These are phyloP conservation scores for Oligia latruncula DNA, from an alignment of 2,888 invertebrate genomes.

Conservation along the genomic window DNA sequence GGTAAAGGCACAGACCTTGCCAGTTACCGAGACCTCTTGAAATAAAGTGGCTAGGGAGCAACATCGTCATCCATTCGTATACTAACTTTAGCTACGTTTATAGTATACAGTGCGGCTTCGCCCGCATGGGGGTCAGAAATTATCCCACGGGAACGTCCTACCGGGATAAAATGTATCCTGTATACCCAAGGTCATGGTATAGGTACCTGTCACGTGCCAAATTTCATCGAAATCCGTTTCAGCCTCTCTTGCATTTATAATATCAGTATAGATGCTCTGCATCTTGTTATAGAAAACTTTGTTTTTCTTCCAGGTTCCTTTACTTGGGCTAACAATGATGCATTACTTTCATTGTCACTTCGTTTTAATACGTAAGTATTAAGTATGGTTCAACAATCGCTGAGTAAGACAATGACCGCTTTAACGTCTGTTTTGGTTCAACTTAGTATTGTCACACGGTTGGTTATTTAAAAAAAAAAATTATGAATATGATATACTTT, in stretches of 20 bases:
- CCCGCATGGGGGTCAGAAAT: neutral
- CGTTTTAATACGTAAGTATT: constrained; percentile 9
- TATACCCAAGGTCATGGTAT: neutral
- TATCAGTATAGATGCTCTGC: neutral
- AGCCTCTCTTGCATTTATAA: no score
- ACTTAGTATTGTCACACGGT: constrained; percentile 13
- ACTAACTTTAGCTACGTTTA: no score
- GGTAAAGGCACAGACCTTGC: constrained; percentile 5
- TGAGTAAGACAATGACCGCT: constrained; percentile 18
- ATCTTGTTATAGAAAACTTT: neutral
- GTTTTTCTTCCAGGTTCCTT: constrained; percentile 3
- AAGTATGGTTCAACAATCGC: constrained; percentile 19
- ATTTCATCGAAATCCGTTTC: no score
- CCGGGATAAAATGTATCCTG: neutral
- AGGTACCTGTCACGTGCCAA: no score
- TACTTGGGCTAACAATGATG: constrained; percentile 15
- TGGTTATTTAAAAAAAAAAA: neutral
- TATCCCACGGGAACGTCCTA: neutral
- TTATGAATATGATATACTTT: neutral
- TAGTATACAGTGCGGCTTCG: neutral
- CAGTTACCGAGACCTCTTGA: constrained; percentile 28
- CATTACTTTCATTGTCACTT: constrained; percentile 4
- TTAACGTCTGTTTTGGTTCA: constrained; percentile 18
- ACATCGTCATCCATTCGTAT: neutral
- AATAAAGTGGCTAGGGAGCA: constrained; percentile 35